Evolutionary conservation across 92 coral and sea anemone genomes (phyloP).

Genomic region (Phenganax stokvisi): DNA sequence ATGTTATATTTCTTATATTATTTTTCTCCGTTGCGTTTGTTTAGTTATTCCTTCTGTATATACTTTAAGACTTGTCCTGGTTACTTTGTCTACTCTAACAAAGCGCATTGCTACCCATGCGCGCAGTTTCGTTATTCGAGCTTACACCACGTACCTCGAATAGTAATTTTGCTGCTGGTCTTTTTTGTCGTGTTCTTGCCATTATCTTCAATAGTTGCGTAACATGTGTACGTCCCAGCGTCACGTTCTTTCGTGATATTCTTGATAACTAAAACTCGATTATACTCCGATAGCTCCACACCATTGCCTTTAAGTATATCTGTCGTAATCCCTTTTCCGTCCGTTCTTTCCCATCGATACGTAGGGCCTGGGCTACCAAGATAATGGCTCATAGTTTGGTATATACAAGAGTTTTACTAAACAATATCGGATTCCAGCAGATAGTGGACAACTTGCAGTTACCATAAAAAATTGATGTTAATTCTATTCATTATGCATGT

Average conservation of each 20-base stretch:
- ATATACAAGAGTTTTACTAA: neutral
- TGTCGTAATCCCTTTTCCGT: neutral
- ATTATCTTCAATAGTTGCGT: conserved; percentile 20
- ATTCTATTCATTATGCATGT: too few species aligned
- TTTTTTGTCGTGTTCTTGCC: neutral
- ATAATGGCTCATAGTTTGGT: neutral
- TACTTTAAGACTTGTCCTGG: neutral
- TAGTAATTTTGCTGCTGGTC: neutral
- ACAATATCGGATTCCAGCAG: too few species aligned
- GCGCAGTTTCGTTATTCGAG: neutral
- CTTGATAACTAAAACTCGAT: neutral
- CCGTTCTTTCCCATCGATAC: conserved; percentile 8
- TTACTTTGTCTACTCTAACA: neutral
- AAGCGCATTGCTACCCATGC: neutral
- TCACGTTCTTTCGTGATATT: conserved; percentile 1
- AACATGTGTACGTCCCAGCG: conserved; percentile 25
- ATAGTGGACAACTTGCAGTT: too few species aligned
- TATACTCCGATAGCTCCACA: neutral
- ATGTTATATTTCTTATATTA: too few species aligned
- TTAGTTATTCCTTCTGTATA: too few species aligned
- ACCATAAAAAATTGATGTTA: too few species aligned
- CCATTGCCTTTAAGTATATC: conserved; percentile 5
- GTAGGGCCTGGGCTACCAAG: conserved; percentile 16
- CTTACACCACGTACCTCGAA: conserved; percentile 10
- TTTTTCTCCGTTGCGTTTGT: too few species aligned